Base-by-base conservation (phyloP, 2,113 vertebrate genomes). In the Platichthys stellatus region DNA sequence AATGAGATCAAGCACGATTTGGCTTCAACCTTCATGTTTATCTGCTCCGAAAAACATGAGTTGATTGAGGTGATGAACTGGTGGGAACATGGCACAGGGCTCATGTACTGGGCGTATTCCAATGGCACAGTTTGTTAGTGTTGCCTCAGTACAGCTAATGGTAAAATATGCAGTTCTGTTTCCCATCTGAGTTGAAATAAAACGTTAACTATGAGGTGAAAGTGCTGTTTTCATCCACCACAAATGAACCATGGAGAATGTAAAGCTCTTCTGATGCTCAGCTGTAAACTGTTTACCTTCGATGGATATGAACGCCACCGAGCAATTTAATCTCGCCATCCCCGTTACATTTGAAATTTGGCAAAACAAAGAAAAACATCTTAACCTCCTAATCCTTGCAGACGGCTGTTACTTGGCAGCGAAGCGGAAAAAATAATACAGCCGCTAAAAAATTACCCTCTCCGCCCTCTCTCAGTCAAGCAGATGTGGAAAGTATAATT, bases 1-100 rank as follows among this genome's bases (percentile, higher is more conserved):
- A 85, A 80, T 21, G 4, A 85, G 68, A 88, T 84, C 69, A 76
- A 83, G 72, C 43, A 54, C 0, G 6, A 74, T 81, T 78, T 69
- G 31, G 49, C 61, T 74, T 71, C 59, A 62, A 62, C 62, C 45
- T 72, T 1, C 31, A 43, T 74, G 49, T 23, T 31, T 35, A 15
- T 72, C 28, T 43, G 43, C 63, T 69, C 20, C 45, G 24, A 6
- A 0, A 7, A 15, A 54, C 7, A 54, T 0, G 8, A 21, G 7
- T n/a, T 3, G 54, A 5, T 24, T 23, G 4, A 13, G n/a, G 54
- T 23, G 54, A 24, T 3, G 54, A 14, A 9, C 54, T 21, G 20
- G n/a, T n/a, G 6, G 51, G 51, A 7, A 49, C 2, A 7, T 49
- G 45, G 12, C 43, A 45, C 43, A 18, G 49, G 7, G 49, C 49